Percentiles rank a stretch among this genome's conserved stretches.
Conservation (phyloP, 2,113 vertebrate species). For the Hepsetus odoe region DNA sequence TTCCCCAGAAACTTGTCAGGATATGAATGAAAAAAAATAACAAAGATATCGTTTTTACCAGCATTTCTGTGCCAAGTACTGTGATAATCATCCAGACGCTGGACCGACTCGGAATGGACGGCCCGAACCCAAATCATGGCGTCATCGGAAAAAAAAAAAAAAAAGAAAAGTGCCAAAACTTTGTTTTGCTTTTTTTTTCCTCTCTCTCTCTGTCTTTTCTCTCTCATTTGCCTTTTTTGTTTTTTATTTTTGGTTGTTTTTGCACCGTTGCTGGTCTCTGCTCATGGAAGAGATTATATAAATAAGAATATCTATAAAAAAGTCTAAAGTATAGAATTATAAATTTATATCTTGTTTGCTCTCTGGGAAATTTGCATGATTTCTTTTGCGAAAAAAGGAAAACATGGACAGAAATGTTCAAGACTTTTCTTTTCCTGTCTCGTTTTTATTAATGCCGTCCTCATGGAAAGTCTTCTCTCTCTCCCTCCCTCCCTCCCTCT, state of each 20-base stretch:
- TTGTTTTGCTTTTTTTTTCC: slow-evolving; percentile 64
- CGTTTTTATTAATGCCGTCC: slow-evolving; percentile 64
- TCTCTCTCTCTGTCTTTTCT: too few relatives aligned
- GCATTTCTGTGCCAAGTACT: slow-evolving; percentile 84
- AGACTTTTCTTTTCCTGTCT: slow-evolving; percentile 53
- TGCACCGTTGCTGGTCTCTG: slow-evolving; percentile 73
- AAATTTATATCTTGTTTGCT: slow-evolving; percentile 72
- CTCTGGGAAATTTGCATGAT: slow-evolving; percentile 75
- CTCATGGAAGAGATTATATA: slow-evolving; percentile 69
- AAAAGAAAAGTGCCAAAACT: slow-evolving; percentile 78
- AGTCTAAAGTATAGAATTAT: slow-evolving; percentile 59
- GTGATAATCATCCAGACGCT: slow-evolving; percentile 75
- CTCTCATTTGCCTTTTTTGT: not conserved
- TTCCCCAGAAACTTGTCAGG: slow-evolving; percentile 76
- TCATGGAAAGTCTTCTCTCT: slow-evolving; percentile 54
- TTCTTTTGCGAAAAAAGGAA: slow-evolving; percentile 52
- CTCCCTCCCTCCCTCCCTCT: slow-evolving; percentile 41
- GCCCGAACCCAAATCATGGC: slow-evolving; percentile 67
- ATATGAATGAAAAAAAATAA: slow-evolving; percentile 68
- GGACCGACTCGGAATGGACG: slow-evolving; percentile 68
- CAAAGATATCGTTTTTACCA: slow-evolving; percentile 82
- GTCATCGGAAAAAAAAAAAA: slow-evolving; percentile 72
- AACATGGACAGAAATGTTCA: slow-evolving; percentile 41
- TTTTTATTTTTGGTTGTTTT: slow-evolving; percentile 29
- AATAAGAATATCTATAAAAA: slow-evolving; percentile 49